phyloP scores from a whole-genome alignment of 2,888 invertebrate genomes.

The Anoplius nigerrimus region DNA sequence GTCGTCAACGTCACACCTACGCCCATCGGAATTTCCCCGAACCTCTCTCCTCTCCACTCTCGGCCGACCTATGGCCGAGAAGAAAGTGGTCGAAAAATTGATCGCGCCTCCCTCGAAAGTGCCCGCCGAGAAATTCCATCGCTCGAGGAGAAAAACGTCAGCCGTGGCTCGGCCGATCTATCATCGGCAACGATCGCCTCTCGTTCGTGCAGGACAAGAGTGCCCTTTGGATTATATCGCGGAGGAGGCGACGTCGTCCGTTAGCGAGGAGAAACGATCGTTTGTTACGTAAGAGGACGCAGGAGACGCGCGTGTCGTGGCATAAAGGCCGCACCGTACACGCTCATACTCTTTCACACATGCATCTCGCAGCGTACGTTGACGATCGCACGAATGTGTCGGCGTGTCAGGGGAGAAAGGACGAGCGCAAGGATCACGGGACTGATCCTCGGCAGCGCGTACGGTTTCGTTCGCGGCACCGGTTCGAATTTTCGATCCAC shows the following conservation, averaged over 20 bases:
- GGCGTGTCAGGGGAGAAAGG: slow-evolving; percentile 36
- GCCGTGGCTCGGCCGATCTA: not conserved
- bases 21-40: no score
- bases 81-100: slow-evolving; percentile 2
- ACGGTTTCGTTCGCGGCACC: not conserved
- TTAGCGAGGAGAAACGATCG: slow-evolving; percentile 41
- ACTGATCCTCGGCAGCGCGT: slow-evolving; percentile 26
- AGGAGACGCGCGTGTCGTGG: slow-evolving; percentile 39
- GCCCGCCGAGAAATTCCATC: no score
- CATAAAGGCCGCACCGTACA: slow-evolving; percentile 36
- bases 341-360: slow-evolving; percentile 20
- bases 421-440: slow-evolving; percentile 26
- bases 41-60: no score
- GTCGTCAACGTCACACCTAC: no score
- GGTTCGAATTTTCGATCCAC: not conserved
- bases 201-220: slow-evolving; percentile 30
- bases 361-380: not conserved
- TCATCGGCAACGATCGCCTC: slow-evolving; percentile 23
- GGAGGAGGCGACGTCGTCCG: slow-evolving; percentile 26
- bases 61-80: not conserved
- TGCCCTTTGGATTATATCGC: slow-evolving; percentile 35
- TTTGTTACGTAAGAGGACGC: slow-evolving; percentile 47
- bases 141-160: not conserved
- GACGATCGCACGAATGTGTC: slow-evolving; percentile 10
- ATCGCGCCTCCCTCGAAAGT: not conserved